Base-by-base conservation (phyloP, 2,797 vertebrate species). In the Carduelis carduelis region DNA sequence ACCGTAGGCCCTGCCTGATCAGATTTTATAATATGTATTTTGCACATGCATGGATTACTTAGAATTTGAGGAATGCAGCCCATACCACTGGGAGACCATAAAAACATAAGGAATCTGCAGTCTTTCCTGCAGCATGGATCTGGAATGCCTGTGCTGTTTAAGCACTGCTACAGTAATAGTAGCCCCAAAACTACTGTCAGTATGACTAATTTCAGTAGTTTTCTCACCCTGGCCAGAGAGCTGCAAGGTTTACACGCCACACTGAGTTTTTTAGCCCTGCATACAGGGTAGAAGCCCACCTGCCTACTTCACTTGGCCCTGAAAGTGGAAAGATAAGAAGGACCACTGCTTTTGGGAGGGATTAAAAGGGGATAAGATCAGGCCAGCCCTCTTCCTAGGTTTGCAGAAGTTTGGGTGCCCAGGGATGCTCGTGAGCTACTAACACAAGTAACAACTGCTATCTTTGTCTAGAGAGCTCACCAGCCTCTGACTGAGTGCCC, bases 51-150 rank as follows among this genome's bases (percentile, higher is more conserved):
- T 4, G 18, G 72, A 93, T 95, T 94, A 93, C 91, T 90, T 35
- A 79, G 87, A 97, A 93, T 91, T 83, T 60, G 27, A 96, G 94
- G 96, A 97, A 97, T 96, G 96, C 77, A 87, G 87, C 59, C 83
- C 83, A 87, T 91, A 95, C 94, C 77, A 0, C 91, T 91, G 77
- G 83, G 89, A 95, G 91, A 91, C 85, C 80, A 87, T 96, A 96
- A 96, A 96, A 96, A 95, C 64, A 96, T 90, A 93, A 83, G 63
- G 94, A 95, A 95, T 91, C 87, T 12, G 2, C 2, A 1, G 72
- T 88, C 93, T 84, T 95, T 95, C 87, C 93, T 90, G 66, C 37
- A 84, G 87, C 44, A 21, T 30, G 60, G 74, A 92, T 84, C 68
- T 90, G 89, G 85, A 94, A 95, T 82, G 84, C 76, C 74, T 88